Base-by-base conservation (phyloP, 2,797 vertebrate species). In the Sciurus vulgaris region DNA sequence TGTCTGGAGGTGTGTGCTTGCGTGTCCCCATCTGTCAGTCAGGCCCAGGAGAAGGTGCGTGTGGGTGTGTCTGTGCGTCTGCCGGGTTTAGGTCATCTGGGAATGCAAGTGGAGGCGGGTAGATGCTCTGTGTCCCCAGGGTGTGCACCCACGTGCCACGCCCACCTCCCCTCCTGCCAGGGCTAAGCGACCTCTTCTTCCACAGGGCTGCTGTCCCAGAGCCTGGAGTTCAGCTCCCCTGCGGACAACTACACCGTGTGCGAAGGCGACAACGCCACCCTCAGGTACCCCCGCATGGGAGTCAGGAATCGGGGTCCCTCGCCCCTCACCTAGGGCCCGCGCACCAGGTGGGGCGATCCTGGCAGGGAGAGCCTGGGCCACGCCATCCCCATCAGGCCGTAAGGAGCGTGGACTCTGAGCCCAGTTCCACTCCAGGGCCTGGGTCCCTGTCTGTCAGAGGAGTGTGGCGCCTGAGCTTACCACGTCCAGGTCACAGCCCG, bases 191-290 rank as follows among this genome's bases (percentile, higher is more conserved):
- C 2, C 54, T 56, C 38, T 47, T 7, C 59, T 11, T 41, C 88
- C 12, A 0, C 98, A 99, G 99, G 98, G 59, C 98, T 99, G 97
- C 98, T 98, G 35, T 98, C 98, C 83, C 98, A 97, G 76, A 99
- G 98, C 93, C 98, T 98, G 54, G 99, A 99, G 97, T 99, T 99
- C 97, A 98, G 98, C 98, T 99, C 99, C 96, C 98, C 99, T 49
- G 99, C 99, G 2, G 99, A 99, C 98, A 99, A 99, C 98, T 99
- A 99, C 97, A 99, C 99, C 0, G 99, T 99, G 90, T 98, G 99
- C 88, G 99, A 99, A 98, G 99, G 99, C 35, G 99, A 99, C 93
- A 99, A 98, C 56, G 99, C 99, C 97, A 99, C 99, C 95, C 98
- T 99, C 98, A 99, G 99, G 99, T 99, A 98, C 98, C 88, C 93